phyloP scores from a whole-genome alignment of 2,797 vertebrate species.

The Potorous gilbertii region DNA sequence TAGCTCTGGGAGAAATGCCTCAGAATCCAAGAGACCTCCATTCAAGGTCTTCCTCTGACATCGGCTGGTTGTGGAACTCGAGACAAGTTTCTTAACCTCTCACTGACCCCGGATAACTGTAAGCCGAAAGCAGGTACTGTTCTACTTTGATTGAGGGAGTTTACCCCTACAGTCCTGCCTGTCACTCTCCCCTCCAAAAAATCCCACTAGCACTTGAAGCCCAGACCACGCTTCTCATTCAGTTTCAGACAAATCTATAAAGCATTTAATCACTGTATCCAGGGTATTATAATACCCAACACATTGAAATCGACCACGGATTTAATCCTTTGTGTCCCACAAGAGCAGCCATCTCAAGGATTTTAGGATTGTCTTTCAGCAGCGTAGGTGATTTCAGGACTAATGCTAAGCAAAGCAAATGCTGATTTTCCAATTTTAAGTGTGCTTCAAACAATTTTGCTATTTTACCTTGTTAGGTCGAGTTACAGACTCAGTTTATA shows the following conservation, averaged over 20 bases:
- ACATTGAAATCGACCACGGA: conserved; percentile 42
- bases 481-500: conserved; percentile 41
- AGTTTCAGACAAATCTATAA: conserved; percentile 49
- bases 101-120: background rate
- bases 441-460: conserved; percentile 54
- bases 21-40: background rate
- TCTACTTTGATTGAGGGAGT: background rate
- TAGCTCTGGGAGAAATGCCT: background rate
- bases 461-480: conserved; percentile 57
- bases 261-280: conserved; percentile 41
- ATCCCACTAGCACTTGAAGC: conserved; percentile 24
- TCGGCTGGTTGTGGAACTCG: background rate
- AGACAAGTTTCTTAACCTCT: background rate
- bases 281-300: conserved; percentile 25
- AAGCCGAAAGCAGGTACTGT: background rate
- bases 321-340: conserved; percentile 61
- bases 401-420: conserved; percentile 60
- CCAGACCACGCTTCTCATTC: conserved; percentile 45
- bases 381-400: conserved; percentile 51
- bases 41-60: background rate
- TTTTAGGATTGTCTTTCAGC: conserved; percentile 59
- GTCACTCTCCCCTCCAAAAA: background rate
- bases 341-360: conserved; percentile 35
- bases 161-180: background rate
- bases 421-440: conserved; percentile 62